Base-by-base conservation (phyloP, 1,140 invertebrate species). In the Saccostrea echinata region DNA sequence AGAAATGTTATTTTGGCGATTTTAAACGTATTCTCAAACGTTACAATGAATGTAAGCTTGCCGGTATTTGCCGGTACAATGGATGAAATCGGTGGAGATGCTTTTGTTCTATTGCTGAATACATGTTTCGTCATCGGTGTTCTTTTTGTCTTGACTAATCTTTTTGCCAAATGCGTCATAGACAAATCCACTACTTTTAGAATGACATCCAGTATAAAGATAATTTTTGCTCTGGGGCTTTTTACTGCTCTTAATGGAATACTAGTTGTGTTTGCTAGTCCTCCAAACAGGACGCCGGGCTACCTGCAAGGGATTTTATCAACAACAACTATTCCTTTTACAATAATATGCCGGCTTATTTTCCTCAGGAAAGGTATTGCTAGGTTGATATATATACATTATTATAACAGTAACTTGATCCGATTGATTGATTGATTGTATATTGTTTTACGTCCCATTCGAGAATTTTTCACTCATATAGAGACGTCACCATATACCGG, bases 361-460 rank as follows among this genome's bases (percentile, higher is more conserved):
- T 84, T 92, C 8, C 85, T 92, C 12, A 81, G 91, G 43, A 92
- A 91, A 90, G 90, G 91, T 92, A 85, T 80, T 1, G n/a, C n/a
- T n/a, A n/a, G n/a, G n/a, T n/a, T n/a, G n/a, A n/a, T n/a, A n/a
- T n/a, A n/a, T n/a, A n/a, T n/a, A n/a, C n/a, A n/a, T n/a, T n/a
- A n/a, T n/a, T n/a, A n/a, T n/a, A n/a, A n/a, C n/a, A n/a, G n/a
- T n/a, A n/a, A n/a, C n/a, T n/a, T n/a, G n/a, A n/a, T n/a, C n/a
- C n/a, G n/a, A n/a, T n/a, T n/a, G n/a, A n/a, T n/a, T n/a, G n/a
- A n/a, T n/a, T n/a, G n/a, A n/a, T n/a, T n/a, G n/a, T n/a, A n/a
- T n/a, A n/a, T n/a, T n/a, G n/a, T n/a, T n/a, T n/a, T n/a, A n/a
- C n/a, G n/a, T n/a, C n/a, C n/a, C n/a, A n/a, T n/a, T n/a, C n/a